Base-by-base conservation (phyloP, 2,888 invertebrate genomes). In the Apodemia zela region DNA sequence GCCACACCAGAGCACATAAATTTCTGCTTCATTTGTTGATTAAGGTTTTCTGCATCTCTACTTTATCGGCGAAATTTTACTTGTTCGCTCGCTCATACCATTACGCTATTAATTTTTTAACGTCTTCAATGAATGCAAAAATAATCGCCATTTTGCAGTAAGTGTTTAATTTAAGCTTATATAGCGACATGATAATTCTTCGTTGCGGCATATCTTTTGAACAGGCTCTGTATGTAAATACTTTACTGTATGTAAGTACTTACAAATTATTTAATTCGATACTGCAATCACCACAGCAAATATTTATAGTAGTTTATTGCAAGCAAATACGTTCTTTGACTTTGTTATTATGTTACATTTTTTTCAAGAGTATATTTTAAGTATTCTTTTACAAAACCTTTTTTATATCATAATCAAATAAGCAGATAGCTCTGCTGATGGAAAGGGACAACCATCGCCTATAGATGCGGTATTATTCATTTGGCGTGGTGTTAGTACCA, bases 1-100 rank as follows among this genome's bases (percentile, higher is more conserved):
- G 76, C 79, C 79, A 79, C 82, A 80, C 79, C 76, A 76, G 71
- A 73, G 71, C 73, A 78, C 79, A 82, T 85, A 80, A 75, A 84
- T 82, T 82, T 83, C 73, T 78, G 75, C 75, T 79, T 73, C 77
- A 57, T 57, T 57, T 72, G 73, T 77, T 77, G 82, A 83, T 84
- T 80, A 82, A 77, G 72, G 75, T 74, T 63, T 59, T 47, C 65
- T 61, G 62, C 59, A 49, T 45, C 38, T 65, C 62, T 47, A 60
- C 42, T 63, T 68, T 64, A 64, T 66, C 64, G 59, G 63, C 54
- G 61, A 67, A 67, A 65, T 65, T 64, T 64, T 42, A 38, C 66
- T n/a, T 57, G 17, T 61, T 29, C 60, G 15, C 15, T 18, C 42
- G 15, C 21, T 25, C 42, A 38, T 42, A 42, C 42, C 47, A 51